These are phyloP conservation scores for Cephus nigrinus DNA, from an alignment of 2,888 invertebrate genomes.

Conservation along the genomic window DNA sequence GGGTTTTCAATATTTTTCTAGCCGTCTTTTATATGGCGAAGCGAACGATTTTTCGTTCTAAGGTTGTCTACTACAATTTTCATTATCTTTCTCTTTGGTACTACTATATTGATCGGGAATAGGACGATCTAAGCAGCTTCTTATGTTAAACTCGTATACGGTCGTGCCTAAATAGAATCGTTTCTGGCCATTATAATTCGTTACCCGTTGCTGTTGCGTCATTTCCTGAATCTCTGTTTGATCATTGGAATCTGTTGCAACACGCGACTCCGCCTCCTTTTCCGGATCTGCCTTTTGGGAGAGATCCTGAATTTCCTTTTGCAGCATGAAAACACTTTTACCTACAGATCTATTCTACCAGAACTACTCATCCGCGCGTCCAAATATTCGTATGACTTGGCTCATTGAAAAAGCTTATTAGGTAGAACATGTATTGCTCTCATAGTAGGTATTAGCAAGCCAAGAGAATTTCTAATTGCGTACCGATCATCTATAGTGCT, in stretches of 20 bases:
- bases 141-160: neutral
- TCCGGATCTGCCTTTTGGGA: constrained; percentile 49
- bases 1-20: neutral
- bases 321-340: constrained; percentile 66
- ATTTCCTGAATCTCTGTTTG: constrained; percentile 50
- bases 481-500: constrained; percentile 45
- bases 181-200: constrained; percentile 26
- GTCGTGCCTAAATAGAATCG: constrained; percentile 1
- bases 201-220: constrained; percentile 64
- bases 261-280: constrained; percentile 47
- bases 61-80: neutral
- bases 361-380: constrained; percentile 53
- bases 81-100: neutral
- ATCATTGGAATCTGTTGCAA: constrained; percentile 51
- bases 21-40: neutral
- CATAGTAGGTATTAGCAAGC: constrained; percentile 33
- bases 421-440: neutral
- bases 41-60: neutral
- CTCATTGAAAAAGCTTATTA: neutral
- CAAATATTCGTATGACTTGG: neutral
- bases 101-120: neutral
- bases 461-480: constrained; percentile 40
- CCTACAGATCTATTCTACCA: constrained; percentile 65
- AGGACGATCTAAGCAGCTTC: neutral
- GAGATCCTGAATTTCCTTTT: constrained; percentile 55